Evolutionary conservation across 2,797 vertebrate species (phyloP).

Genomic region (Falco concolor): DNA sequence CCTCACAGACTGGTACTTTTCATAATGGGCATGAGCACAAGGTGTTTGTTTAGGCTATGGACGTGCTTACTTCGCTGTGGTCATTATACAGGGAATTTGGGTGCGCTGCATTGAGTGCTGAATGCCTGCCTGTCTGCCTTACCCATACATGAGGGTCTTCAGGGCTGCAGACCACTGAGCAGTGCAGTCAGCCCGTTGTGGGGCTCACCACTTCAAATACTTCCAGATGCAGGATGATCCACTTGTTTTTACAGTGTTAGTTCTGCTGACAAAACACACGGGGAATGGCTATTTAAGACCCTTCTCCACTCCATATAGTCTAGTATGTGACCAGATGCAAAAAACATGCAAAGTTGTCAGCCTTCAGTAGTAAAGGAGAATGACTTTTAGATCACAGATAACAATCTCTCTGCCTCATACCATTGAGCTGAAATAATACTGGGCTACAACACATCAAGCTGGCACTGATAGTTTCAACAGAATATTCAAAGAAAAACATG

Average conservation of each 20-base stretch:
- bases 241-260: neutral
- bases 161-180: neutral
- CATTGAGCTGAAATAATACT: neutral
- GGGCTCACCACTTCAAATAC: neutral
- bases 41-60: neutral
- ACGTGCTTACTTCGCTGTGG: neutral
- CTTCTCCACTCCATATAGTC: neutral
- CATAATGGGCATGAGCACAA: rapidly evolving
- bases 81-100: neutral
- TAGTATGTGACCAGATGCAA: neutral
- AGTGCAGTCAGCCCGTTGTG: rapidly evolving
- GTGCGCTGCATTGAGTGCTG: neutral
- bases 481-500: neutral
- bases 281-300: neutral
- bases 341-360: neutral
- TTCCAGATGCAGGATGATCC: neutral
- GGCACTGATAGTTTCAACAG: neutral
- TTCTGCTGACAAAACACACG: neutral
- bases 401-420: neutral
- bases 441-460: neutral
- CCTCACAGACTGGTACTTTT: neutral
- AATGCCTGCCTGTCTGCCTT: neutral
- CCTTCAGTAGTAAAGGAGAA: neutral
- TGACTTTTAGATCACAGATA: neutral
- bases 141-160: rapidly evolving